Conservation (phyloP, 2,888 invertebrate genomes). For the Synergus laeviventris region DNA sequence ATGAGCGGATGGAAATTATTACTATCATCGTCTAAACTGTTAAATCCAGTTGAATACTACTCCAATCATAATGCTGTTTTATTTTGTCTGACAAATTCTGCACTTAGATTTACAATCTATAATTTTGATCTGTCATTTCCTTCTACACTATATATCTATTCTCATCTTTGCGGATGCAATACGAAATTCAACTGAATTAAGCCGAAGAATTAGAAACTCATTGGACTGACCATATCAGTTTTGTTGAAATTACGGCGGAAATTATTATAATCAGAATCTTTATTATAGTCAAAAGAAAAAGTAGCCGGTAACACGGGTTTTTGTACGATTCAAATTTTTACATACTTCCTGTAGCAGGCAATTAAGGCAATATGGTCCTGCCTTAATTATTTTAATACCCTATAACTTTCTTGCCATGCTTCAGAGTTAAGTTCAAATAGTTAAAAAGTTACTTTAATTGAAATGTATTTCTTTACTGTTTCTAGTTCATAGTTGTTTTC, state of each 20-base stretch:
- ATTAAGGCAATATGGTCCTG: slow-evolving; percentile 22
- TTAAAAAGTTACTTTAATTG: neutral
- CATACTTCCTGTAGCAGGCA: slow-evolving; percentile 11
- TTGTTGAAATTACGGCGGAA: slow-evolving; percentile 15
- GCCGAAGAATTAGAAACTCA: neutral
- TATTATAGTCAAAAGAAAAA: slow-evolving; percentile 20
- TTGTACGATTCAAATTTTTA: neutral
- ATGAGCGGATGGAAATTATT: slow-evolving; percentile 27
- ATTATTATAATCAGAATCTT: neutral
- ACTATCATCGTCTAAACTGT: neutral
- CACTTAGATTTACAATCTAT: neutral
- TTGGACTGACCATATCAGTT: neutral
- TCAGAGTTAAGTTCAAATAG: neutral
- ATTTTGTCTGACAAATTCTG: neutral
- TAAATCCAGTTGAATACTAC: neutral
- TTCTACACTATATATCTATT: too few species aligned
- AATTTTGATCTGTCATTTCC: neutral
- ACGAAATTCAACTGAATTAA: neutral
- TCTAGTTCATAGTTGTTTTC: too few species aligned
- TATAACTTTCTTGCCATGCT: neutral
- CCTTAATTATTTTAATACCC: slow-evolving; percentile 21
- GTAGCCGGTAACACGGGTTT: neutral
- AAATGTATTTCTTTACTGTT: neutral
- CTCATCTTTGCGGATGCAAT: too few species aligned
- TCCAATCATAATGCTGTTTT: neutral